phyloP scores from a whole-genome alignment of 2,113 vertebrate species.

The Gallinago jamesoni region DNA sequence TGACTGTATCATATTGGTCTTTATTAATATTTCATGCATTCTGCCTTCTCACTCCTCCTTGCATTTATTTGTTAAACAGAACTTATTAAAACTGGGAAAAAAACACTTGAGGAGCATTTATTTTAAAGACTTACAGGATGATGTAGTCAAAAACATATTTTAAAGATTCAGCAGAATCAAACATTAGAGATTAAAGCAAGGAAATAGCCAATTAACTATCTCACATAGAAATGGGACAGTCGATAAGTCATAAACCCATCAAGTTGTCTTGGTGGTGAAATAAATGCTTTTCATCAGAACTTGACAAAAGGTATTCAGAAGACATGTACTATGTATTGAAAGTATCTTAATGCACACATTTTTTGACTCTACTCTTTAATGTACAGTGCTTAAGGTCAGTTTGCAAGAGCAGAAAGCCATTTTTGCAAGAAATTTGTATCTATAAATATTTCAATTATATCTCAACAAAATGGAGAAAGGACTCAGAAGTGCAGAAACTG shows the following conservation, averaged over 20 bases:
- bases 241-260: conserved; percentile 45
- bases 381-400: neutral
- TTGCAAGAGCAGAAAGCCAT: neutral
- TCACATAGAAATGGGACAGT: conserved; percentile 11
- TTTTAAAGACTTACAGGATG: neutral
- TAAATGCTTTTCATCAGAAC: conserved; percentile 44
- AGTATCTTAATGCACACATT: neutral
- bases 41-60: neutral
- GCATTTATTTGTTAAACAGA: neutral
- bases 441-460: neutral
- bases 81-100: neutral
- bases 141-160: neutral
- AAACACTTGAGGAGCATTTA: neutral
- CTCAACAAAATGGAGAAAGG: neutral
- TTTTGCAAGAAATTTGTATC: neutral
- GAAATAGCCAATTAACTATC: conserved; percentile 7
- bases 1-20: neutral
- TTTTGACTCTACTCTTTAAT: neutral
- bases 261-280: conserved; percentile 13
- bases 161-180: conserved; percentile 42
- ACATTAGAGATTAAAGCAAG: conserved; percentile 34
- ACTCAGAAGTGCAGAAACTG: neutral
- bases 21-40: conserved; percentile 29
- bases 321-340: neutral
- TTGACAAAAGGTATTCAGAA: conserved; percentile 36